Base-by-base conservation (phyloP, 2,888 invertebrate genomes). In the Protonemura montana region DNA sequence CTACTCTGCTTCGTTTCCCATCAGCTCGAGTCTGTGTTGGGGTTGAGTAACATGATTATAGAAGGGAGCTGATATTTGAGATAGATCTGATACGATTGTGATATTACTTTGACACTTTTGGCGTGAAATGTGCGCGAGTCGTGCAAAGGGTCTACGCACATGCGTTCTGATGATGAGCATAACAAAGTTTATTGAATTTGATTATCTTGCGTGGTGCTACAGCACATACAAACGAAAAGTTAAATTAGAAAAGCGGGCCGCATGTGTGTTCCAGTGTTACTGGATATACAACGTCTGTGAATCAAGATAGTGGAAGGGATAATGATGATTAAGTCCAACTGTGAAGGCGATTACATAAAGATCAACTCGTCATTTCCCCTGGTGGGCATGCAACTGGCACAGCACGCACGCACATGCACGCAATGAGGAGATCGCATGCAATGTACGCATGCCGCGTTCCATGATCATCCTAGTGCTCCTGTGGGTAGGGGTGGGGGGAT, bases 271-370 rank as follows among this genome's bases (percentile, higher is more conserved):
- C 16, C 80, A 27, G 25, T 0, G 27, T 29, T 76, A 35, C 30
- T 41, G 16, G 76, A 85, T 76, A 85, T 76, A n/a, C n/a, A 21
- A 21, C 21, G 21, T 59, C 59, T 59, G 59, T 59, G 21, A 59
- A 59, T 59, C 59, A 59, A 59, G 59, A 59, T 59, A 42, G 82
- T 42, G 30, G 86, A 35, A 59, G 42, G 28, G 41, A 81, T 87
- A 87, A 87, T 87, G 86, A 86, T 86, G 87, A 82, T 82, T 82
- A 59, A 85, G 77, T 42, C 82, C 86, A 85, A 86, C 87, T 87
- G 87, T 87, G 84, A 87, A 86, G 86, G 42, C 86, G 87, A 87
- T 87, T 87, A 87, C 87, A 84, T 86, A 85, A 86, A 87, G 87
- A 87, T 87, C 86, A 87, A 87, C 87, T 86, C 85, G 86, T 87